Percentiles rank a stretch among this genome's conserved stretches.
These are phyloP conservation scores for Garra rufa DNA, from an alignment of 2,113 vertebrate species.

Conservation along the genomic window DNA sequence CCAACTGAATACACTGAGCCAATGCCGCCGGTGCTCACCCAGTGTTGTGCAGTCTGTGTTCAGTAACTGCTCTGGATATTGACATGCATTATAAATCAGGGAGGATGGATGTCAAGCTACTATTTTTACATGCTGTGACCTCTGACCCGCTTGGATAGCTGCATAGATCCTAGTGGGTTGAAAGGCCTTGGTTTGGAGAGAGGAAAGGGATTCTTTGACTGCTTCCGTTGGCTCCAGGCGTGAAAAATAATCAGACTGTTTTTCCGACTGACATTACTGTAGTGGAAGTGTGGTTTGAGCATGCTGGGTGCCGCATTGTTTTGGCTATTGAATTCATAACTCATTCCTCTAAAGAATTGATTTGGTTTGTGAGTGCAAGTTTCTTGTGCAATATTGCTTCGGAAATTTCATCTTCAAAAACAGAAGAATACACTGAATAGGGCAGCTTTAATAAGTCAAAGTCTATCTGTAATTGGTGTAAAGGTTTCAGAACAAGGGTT, in stretches of 20 bases:
- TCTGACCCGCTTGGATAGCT: conserved; percentile 61
- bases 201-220: conserved; percentile 39
- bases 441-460: background rate
- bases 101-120: conserved; percentile 70
- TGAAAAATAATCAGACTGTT: conserved; percentile 49
- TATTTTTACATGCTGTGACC: conserved; percentile 73
- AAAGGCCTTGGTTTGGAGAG: conserved; percentile 61
- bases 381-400: conserved; percentile 4
- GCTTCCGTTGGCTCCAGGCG: conserved; percentile 33
- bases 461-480: background rate
- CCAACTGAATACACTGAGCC: conserved; percentile 25
- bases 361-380: conserved; percentile 2
- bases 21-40: conserved; percentile 44
- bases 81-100: conserved; percentile 77
- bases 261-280: conserved; percentile 29
- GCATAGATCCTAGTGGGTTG: conserved; percentile 54
- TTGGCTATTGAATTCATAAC: conserved; percentile 29
- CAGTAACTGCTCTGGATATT: conserved; percentile 62
- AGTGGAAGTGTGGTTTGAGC: conserved; percentile 24
- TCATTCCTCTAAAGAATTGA: background rate
- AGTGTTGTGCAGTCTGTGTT: conserved; percentile 56
- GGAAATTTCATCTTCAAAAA: background rate
- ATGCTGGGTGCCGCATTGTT: conserved; percentile 30
- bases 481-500: background rate
- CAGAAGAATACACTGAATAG: background rate